These are phyloP conservation scores for Gryllus bimaculatus DNA, from an alignment of 1,140 invertebrate species.

Conservation along the genomic window DNA sequence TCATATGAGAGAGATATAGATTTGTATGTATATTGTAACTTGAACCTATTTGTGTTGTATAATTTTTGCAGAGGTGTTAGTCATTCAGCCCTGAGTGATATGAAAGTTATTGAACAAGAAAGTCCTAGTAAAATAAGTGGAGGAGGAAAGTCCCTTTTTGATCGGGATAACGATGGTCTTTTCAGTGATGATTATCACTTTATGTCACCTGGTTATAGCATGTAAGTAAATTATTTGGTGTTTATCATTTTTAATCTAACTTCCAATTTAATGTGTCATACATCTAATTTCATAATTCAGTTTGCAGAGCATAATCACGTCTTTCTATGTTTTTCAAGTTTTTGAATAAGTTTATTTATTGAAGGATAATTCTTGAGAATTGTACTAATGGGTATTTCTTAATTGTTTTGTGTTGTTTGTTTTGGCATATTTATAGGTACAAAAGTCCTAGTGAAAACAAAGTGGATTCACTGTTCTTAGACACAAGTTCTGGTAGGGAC, in stretches of 20 bases:
- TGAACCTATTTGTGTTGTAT: slow-evolving; percentile 14
- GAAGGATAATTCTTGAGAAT: neutral
- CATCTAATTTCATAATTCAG: too few species aligned
- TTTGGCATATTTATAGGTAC: slow-evolving; percentile 16
- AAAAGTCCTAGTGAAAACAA: slow-evolving; percentile 16
- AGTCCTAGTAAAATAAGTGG: slow-evolving; percentile 29
- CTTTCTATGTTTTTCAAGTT: too few species aligned
- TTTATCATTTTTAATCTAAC: neutral
- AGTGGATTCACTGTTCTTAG: slow-evolving; percentile 17
- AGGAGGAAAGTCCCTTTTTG: slow-evolving; percentile 27
- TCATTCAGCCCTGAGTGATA: slow-evolving; percentile 87
- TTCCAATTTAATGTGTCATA: too few species aligned
- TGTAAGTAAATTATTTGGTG: slow-evolving; percentile 18
- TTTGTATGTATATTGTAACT: too few species aligned
- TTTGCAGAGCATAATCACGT: too few species aligned
- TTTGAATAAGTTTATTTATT: neutral
- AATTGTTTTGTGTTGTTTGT: neutral
- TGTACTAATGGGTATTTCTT: neutral
- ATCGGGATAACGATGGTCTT: slow-evolving; percentile 34
- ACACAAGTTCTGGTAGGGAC: slow-evolving; percentile 19
- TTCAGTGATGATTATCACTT: slow-evolving; percentile 35
- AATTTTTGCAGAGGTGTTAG: slow-evolving; percentile 59
- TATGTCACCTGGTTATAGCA: slow-evolving; percentile 18
- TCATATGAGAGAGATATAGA: too few species aligned
- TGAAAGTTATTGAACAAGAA: slow-evolving; percentile 87